A percentile compares a stretch with the other conserved stretches of the same genome.
Conservation (phyloP, 2,797 vertebrate genomes). For the Gambelia wislizenii region DNA sequence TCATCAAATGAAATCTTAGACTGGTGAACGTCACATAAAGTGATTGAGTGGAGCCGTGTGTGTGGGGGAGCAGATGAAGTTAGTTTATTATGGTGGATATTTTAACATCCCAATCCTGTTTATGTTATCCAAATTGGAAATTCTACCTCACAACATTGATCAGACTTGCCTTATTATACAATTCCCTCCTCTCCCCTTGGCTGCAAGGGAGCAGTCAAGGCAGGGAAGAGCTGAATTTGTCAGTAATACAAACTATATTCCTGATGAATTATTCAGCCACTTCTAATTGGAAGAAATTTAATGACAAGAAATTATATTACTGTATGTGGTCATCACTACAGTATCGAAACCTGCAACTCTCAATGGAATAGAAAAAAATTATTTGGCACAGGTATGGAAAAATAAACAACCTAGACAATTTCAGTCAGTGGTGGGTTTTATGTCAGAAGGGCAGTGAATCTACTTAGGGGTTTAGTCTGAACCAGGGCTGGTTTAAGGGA, state of each 20-base stretch:
- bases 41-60: no score
- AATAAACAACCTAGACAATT: background rate
- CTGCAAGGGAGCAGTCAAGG: background rate
- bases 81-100: background rate
- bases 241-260: background rate
- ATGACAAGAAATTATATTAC: background rate
- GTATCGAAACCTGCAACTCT: background rate
- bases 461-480: no score
- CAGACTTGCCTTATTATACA: background rate
- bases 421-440: background rate
- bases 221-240: background rate
- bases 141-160: background rate
- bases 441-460: background rate
- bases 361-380: background rate
- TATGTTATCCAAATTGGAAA: background rate
- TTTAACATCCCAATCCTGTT: slow-evolving; percentile 6
- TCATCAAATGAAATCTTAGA: slow-evolving; percentile 3
- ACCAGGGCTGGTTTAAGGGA: no score
- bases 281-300: background rate
- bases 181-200: background rate
- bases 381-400: background rate
- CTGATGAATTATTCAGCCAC: background rate
- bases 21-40: background rate
- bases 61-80: no score
- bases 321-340: background rate